Base-by-base conservation (phyloP, 2,888 invertebrate genomes). In the Conchocele bisecta region DNA sequence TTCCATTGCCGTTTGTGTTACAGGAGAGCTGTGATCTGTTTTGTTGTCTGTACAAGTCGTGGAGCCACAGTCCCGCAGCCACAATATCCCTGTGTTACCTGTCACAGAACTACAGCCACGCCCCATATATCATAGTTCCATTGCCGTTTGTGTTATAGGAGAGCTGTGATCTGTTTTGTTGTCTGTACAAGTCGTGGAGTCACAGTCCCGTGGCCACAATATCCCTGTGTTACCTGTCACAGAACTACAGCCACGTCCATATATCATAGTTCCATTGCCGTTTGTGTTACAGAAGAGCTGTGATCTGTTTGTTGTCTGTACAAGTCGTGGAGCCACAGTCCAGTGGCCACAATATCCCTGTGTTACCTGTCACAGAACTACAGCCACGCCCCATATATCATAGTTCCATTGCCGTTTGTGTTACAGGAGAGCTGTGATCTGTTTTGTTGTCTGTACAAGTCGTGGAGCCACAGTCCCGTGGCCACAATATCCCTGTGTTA, bases 21-120 rank as follows among this genome's bases (percentile, higher is more conserved):
- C 92, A 96, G 95, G 95, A 95, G 87, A 95, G 96, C 78, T 94
- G 88, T 77, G 80, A 83, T 4, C 93, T 99, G 84, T 99, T 99
- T 92, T 92, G 93, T 87, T 94, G 95, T 88, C 93, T 99, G 82
- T 99, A 99, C 92, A 93, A 94, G 89, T 96, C 98, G 66, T 99
- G 99, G 99, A 96, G 96, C 88, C 97, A 98, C 92, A 97, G 97
- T n/a, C 98, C 99, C 1, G 96, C 98, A 56, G 96, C 99, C 68
- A 96, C 98, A 70, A 94, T 99, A 70, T 95, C 98, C 56, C 93
- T 99, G 75, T 99, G 99, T 89, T 94, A 99, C 82, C 94, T 99
- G 68, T 95, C 97, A 0, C 98, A 98, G 92, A 97, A 97, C 93
- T 99, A 99, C 92, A 92, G 93, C 50, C 99, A 99, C 92, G 98